These are phyloP conservation scores for Salvelinus namaycush DNA, from an alignment of 2,113 vertebrate genomes.

Conservation along the genomic window DNA sequence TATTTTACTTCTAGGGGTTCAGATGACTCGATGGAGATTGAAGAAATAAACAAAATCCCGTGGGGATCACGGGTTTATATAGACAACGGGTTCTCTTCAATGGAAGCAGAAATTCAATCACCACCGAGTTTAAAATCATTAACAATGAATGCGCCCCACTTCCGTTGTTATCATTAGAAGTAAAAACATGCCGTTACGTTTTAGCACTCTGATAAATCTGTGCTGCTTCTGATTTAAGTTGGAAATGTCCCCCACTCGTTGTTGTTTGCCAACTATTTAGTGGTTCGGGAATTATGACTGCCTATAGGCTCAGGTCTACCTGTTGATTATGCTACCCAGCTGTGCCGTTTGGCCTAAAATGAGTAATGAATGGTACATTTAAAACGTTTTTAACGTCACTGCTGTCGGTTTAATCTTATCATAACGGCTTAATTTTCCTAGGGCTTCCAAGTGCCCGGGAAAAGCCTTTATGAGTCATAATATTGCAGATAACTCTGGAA, in stretches of 20 bases:
- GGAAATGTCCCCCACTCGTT: slow-evolving; percentile 26
- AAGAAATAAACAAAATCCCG: slow-evolving; percentile 17
- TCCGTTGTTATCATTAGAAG: slow-evolving; percentile 58
- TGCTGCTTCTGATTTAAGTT: slow-evolving; percentile 51
- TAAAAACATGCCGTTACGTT: slow-evolving; percentile 57
- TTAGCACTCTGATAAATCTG: slow-evolving; percentile 46
- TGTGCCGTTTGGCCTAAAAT: not conserved
- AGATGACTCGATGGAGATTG: not conserved
- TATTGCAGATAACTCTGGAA: slow-evolving; percentile 38
- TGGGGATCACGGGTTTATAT: not conserved
- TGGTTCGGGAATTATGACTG: slow-evolving; percentile 3
- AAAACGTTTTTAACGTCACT: not conserved
- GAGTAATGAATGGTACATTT: not conserved
- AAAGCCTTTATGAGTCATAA: slow-evolving; percentile 44
- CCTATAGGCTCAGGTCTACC: not conserved
- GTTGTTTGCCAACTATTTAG: not conserved
- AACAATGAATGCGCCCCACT: slow-evolving; percentile 35
- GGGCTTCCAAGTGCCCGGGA: slow-evolving; percentile 22
- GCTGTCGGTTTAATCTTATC: slow-evolving; percentile 29
- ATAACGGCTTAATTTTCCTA: slow-evolving; percentile 30
- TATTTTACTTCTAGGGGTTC: slow-evolving; percentile 14
- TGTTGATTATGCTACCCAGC: not conserved
- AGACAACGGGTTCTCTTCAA: not conserved
- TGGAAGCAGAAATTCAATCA: not conserved
- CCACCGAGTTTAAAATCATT: slow-evolving; percentile 4